phyloP scores from a whole-genome alignment of 2,113 vertebrate genomes.

The Callopanchax toddi region DNA sequence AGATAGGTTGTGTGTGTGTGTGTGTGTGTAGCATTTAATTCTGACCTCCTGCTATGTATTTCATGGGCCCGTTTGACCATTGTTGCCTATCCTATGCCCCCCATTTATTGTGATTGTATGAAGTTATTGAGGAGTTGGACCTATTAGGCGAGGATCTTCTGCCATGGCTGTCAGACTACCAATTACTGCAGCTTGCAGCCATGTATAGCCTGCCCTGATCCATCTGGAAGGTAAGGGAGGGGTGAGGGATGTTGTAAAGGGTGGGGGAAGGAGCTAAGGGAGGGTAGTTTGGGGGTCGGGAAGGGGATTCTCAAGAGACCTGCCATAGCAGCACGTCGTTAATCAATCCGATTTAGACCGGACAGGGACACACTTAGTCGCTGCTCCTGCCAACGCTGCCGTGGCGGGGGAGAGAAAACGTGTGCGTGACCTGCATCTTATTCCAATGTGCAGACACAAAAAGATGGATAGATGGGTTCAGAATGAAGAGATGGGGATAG shows the following conservation, averaged over 20 bases:
- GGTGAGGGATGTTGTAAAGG: constrained; percentile 32
- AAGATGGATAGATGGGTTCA: constrained; percentile 76
- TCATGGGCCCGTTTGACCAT: constrained; percentile 75
- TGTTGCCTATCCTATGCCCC: constrained; percentile 60
- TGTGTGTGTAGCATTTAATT: constrained; percentile 15
- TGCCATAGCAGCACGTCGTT: constrained; percentile 74
- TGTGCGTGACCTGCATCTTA: constrained; percentile 81
- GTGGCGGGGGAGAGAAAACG: constrained; percentile 57
- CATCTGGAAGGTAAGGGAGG: constrained; percentile 48
- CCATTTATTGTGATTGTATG: constrained; percentile 78
- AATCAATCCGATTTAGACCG: constrained; percentile 83
- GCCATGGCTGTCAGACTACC: constrained; percentile 71
- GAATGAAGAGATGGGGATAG: constrained; percentile 68
- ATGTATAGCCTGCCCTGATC: constrained; percentile 53
- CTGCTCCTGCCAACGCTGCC: constrained; percentile 66
- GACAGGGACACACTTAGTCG: constrained; percentile 80
- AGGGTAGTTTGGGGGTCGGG: constrained; percentile 11
- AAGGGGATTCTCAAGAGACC: constrained; percentile 70
- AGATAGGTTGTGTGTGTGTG: constrained; percentile 11
- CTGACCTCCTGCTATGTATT: constrained; percentile 65
- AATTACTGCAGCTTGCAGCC: constrained; percentile 74
- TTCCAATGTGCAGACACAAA: constrained; percentile 56
- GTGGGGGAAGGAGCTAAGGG: constrained; percentile 14
- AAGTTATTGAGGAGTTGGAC: constrained; percentile 77
- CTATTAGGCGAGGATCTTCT: constrained; percentile 78